phyloP scores from a whole-genome alignment of 1,140 invertebrate genomes.

The Helicoverpa armigera region DNA sequence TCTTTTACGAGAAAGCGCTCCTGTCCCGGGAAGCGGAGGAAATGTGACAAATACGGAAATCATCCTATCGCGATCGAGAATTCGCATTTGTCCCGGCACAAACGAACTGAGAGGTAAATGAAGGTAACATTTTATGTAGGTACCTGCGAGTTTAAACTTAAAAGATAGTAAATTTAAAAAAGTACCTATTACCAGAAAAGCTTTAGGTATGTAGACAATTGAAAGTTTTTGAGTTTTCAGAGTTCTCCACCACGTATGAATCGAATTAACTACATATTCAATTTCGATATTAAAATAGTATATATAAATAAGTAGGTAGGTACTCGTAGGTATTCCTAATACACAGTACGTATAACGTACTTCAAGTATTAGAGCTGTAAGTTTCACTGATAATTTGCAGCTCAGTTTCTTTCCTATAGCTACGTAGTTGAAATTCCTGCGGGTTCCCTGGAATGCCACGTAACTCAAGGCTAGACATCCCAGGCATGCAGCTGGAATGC shows the following conservation, averaged over 20 bases:
- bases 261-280: no score
- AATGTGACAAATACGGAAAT: constrained; percentile 46
- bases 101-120: not conserved
- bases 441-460: constrained; percentile 26
- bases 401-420: not conserved
- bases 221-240: no score
- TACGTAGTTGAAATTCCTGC: constrained; percentile 22
- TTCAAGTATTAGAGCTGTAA: not conserved
- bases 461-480: constrained; percentile 24
- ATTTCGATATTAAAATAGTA: no score
- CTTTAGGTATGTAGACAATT: no score
- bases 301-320: no score
- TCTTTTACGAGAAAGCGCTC: constrained; percentile 39
- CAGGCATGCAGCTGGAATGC: constrained; percentile 18
- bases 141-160: no score
- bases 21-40: constrained; percentile 37
- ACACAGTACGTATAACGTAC: not conserved
- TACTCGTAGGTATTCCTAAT: not conserved
- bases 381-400: not conserved
- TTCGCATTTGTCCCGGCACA: constrained; percentile 42
- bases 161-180: no score
- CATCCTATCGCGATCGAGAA: constrained; percentile 41
- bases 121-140: not conserved
- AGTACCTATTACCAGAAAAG: no score
- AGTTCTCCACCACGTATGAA: no score